These are phyloP conservation scores for Coenobita brevimanus DNA, from an alignment of 1,140 invertebrate species.

Conservation along the genomic window DNA sequence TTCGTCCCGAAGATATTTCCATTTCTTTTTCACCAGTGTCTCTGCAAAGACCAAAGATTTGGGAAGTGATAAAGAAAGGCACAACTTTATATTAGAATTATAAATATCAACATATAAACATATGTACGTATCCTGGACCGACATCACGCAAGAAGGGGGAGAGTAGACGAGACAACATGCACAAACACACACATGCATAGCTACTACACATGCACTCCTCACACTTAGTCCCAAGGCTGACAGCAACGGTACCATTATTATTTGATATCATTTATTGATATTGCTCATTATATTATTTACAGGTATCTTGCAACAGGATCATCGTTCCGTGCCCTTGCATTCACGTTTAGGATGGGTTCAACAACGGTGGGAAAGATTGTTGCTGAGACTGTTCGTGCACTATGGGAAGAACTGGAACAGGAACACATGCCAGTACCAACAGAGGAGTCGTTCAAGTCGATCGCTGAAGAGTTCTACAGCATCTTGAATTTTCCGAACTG, in stretches of 20 bases:
- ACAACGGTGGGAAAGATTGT: conserved; percentile 48
- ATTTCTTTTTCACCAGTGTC: conserved; percentile 15
- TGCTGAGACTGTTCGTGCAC: conserved; percentile 31
- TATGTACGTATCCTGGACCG: background rate
- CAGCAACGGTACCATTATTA: conserved; percentile 8
- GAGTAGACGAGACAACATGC: too few relatives aligned
- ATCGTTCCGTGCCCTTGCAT: conserved; percentile 39
- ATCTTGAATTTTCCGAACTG: conserved; percentile 71
- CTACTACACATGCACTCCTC: background rate
- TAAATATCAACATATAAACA: background rate
- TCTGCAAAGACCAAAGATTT: conserved; percentile 19
- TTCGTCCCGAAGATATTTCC: background rate
- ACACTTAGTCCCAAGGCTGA: background rate
- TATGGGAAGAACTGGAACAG: too few relatives aligned
- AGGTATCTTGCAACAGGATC: conserved; percentile 49
- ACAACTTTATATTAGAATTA: background rate
- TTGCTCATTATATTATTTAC: conserved; percentile 37
- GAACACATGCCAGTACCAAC: too few relatives aligned
- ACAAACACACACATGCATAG: too few relatives aligned
- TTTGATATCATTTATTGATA: conserved; percentile 14
- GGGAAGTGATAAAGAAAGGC: background rate
- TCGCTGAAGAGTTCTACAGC: conserved; percentile 61
- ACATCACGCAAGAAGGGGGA: background rate
- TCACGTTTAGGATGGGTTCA: conserved; percentile 39
- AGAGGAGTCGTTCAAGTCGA: conserved; percentile 28